These are phyloP conservation scores for Gila orcuttii DNA, from an alignment of 2,113 vertebrate genomes.

Conservation along the genomic window DNA sequence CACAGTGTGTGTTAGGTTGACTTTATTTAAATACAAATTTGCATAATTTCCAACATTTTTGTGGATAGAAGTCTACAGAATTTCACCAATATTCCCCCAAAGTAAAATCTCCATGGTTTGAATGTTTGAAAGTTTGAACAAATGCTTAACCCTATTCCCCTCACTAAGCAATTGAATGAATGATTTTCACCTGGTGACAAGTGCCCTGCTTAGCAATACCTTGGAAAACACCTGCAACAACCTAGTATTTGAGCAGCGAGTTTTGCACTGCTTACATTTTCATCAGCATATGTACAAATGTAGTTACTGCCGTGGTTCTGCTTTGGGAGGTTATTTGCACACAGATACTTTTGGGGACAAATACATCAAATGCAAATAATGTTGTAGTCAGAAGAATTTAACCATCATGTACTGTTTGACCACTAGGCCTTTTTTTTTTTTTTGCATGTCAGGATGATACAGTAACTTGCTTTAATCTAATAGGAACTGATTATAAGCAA, in stretches of 20 bases:
- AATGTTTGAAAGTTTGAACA: neutral
- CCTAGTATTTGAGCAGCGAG: neutral
- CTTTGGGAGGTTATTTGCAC: neutral
- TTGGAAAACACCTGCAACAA: neutral
- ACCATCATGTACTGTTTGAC: neutral
- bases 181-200: neutral
- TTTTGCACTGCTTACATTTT: neutral
- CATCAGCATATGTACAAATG: neutral
- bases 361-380: neutral
- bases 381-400: neutral
- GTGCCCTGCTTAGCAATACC: neutral
- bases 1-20: neutral
- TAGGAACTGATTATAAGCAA: too few species aligned
- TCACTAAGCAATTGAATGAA: neutral
- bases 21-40: neutral
- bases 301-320: neutral
- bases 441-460: too few species aligned
- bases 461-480: too few species aligned
- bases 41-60: neutral
- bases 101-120: neutral
- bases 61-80: too few species aligned
- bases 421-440: too few species aligned
- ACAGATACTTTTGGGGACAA: neutral
- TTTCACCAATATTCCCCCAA: too few species aligned
- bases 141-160: neutral